Evolutionary conservation across 2,797 vertebrate species (phyloP), one percentile per base, ranked within the genome.

Genomic region (Sebastes hubbsi): DNA sequence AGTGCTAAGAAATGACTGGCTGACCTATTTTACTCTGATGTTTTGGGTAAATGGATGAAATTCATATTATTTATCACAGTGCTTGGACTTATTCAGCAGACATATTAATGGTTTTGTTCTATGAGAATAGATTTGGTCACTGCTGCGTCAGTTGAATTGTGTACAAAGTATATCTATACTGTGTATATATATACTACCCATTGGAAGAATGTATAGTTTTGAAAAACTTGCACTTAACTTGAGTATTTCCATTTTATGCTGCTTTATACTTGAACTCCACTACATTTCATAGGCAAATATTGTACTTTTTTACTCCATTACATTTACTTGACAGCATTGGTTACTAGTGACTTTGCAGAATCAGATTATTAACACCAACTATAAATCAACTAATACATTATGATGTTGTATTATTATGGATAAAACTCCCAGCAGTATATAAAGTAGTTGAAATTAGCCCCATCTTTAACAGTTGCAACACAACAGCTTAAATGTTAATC

Each of bases 1-100:
- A 84, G 90, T 87, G 32, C 2, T 29, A 3, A 61, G 8, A 66
- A 30, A n/a, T 22, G 3, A 60, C 11, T 20, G 61, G 8, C 7
- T 52, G 46, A n/a, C 10, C 63, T 49, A 10, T 76, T 69, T 42
- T 36, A 49, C 8, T 29, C 24, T n/a, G 13, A 46, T 34, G 22
- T 75, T 75, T 78, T 22, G 24, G 49, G 4, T 22, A n/a, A 29
- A 52, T 58, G 1, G 20, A 54, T n/a, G 13, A 22, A 24, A 46
- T 27, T 20, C 1, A 29, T 58, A 10, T 62, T 32, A 20, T 42
- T 52, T 34, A 32, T 13, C n/a, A 22, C n/a, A 30, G 52, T 11
- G 0, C 1, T 52, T 20, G 0, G 0, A 24, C 8, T 32, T 14
- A n/a, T 24, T 52, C 1, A 16, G 13, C 27, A 67, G 18, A 36